Percentiles rank a stretch among this genome's conserved stretches.
Evolutionary conservation across 2,888 invertebrate genomes (phyloP).

Genomic region (Rosalia funebris): DNA sequence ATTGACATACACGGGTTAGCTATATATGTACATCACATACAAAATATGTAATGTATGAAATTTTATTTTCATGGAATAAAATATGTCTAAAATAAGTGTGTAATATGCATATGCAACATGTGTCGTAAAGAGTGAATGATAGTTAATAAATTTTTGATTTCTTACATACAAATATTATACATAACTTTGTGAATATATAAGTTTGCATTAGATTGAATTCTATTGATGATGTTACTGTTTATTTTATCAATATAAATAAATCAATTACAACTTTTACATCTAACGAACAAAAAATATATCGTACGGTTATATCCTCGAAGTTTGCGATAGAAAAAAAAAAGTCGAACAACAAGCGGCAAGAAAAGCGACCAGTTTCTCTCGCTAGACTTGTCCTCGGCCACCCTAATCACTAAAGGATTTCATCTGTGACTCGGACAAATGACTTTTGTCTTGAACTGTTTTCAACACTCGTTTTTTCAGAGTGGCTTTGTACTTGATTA

Average conservation of each 20-base stretch:
- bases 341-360: background rate
- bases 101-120: too few relatives aligned
- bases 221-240: conserved; percentile 5
- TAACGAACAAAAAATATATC: background rate
- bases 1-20: too few relatives aligned
- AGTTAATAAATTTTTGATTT: too few relatives aligned
- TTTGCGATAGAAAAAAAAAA: conserved; percentile 15
- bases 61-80: too few relatives aligned
- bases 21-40: too few relatives aligned
- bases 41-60: too few relatives aligned
- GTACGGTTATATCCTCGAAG: conserved; percentile 9
- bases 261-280: conserved; percentile 5
- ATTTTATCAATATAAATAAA: conserved; percentile 5
- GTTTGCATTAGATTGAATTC: too few relatives aligned
- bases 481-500: conserved; percentile 25
- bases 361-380: conserved; percentile 5
- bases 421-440: conserved; percentile 25
- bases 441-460: conserved; percentile 26
- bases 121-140: too few relatives aligned
- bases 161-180: too few relatives aligned
- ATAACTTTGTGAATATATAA: too few relatives aligned
- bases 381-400: conserved; percentile 13
- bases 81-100: too few relatives aligned
- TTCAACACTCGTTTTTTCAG: conserved; percentile 21
- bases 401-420: conserved; percentile 24